Conservation (phyloP, 2,113 vertebrate genomes). For the Phyllostomus discolor region DNA sequence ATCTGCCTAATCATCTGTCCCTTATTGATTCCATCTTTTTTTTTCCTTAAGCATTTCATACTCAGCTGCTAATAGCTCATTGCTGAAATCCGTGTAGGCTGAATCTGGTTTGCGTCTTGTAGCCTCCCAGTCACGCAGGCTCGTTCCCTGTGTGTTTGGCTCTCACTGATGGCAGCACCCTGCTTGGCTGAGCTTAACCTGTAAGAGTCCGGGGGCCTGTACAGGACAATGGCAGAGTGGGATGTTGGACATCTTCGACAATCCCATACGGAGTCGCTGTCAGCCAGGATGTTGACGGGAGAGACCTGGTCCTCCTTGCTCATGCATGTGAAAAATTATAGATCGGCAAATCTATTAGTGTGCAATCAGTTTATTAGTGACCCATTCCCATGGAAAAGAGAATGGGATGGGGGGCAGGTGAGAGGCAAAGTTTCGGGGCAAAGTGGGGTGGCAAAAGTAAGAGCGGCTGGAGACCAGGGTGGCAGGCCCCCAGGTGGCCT, state of each 20-base stretch:
- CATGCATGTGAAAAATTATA: too few relatives aligned
- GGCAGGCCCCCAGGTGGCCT: too few relatives aligned
- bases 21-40: neutral
- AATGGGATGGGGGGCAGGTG: too few relatives aligned
- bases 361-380: too few relatives aligned
- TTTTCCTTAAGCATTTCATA: neutral
- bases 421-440: too few relatives aligned
- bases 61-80: neutral
- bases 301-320: too few relatives aligned
- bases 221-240: neutral
- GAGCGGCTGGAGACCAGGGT: too few relatives aligned
- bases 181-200: neutral
- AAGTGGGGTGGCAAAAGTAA: too few relatives aligned
- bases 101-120: neutral
- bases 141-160: neutral
- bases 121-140: neutral
- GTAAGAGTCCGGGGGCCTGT: neutral
- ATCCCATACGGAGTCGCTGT: neutral
- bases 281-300: neutral
- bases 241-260: neutral
- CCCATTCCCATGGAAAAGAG: too few relatives aligned
- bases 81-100: neutral
- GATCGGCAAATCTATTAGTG: too few relatives aligned
- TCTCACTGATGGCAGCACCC: neutral
- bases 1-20: neutral